Base-by-base conservation (phyloP, 2,113 vertebrate species). In the Psephotus haematonotus region DNA sequence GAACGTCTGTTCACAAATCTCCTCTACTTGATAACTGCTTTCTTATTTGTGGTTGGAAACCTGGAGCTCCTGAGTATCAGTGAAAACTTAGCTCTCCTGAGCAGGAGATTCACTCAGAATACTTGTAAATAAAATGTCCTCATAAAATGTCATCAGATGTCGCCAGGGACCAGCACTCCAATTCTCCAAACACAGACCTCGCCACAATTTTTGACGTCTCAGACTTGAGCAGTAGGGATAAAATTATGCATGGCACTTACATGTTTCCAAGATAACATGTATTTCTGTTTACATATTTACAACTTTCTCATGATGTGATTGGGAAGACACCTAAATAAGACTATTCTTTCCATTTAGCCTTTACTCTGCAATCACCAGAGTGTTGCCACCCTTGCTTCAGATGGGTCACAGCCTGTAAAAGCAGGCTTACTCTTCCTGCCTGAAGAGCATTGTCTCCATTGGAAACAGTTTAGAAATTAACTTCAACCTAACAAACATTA, bases 381-480 rank as follows among this genome's bases (percentile, higher is more conserved):
- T 35, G 18, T 11, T 23, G 24, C 14, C 14, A 49, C 15, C 10
- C 20, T 57, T 50, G 25, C 37, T 47, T 8, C 28, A 52, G 7
- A 29, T 16, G 25, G 9, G 23, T 63, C 41, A 50, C 1, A 19
- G 27, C 11, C 37, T 64, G n/a, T 29, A 52, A 35, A 41, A 91
- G 46, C 23, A 33, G 52, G 25, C 11, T 43, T 19, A 13, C 35
- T 43, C 17, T 59, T 63, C 22, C n/a, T 15, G 13, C 0, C 0
- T 6, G 24, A n/a, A 63, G 41, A n/a, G 62, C 1, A 1, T 27
- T 33, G 19, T 20, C 35, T 50, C 11, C 28, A 44, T 0, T 29
- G 65, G 52, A 63, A 33, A 31, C 27, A 8, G 35, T 33, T 80
- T 50, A 67, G 31, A 77, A 88, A 74, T 49, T 31, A 64, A 74